Percentiles rank a stretch among this genome's conserved stretches.
These are phyloP conservation scores for Zaprionus lineosus DNA, from an alignment of 2,888 invertebrate species.

Conservation along the genomic window DNA sequence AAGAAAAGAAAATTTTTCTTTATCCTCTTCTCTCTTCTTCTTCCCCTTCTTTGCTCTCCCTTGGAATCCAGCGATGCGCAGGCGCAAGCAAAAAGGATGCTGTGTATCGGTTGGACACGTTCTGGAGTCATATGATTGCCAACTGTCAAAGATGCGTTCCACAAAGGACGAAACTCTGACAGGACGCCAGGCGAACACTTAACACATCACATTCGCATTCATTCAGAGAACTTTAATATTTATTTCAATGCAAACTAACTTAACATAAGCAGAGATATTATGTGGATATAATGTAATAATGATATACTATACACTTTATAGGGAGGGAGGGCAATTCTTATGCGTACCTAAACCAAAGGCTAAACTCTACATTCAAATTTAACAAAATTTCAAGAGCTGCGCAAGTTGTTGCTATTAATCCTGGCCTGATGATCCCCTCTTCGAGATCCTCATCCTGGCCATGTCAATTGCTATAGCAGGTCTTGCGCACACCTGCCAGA, in stretches of 20 bases:
- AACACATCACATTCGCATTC: no score
- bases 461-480: conserved; percentile 90
- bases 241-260: conserved; percentile 58
- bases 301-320: conserved; percentile 29
- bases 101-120: conserved; percentile 56
- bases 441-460: not conserved
- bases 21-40: no score
- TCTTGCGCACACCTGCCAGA: conserved; percentile 93
- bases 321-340: conserved; percentile 17
- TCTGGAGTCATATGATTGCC: conserved; percentile 39
- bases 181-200: no score
- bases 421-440: not conserved
- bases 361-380: conserved; percentile 39
- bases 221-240: conserved; percentile 38
- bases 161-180: not conserved
- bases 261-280: conserved; percentile 35
- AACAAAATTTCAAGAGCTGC: conserved; percentile 32
- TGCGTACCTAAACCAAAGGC: conserved; percentile 48
- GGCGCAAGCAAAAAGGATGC: conserved; percentile 36
- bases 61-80: conserved; percentile 56
- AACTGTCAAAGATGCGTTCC: conserved; percentile 21
- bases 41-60: no score
- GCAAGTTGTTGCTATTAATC: not conserved
- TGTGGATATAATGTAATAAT: conserved; percentile 26
- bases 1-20: conserved; percentile 63